A percentile compares a stretch with the other conserved stretches of the same genome.
Evolutionary conservation across 1,140 invertebrate genomes (phyloP).

Genomic region (Drosophila yakuba): DNA sequence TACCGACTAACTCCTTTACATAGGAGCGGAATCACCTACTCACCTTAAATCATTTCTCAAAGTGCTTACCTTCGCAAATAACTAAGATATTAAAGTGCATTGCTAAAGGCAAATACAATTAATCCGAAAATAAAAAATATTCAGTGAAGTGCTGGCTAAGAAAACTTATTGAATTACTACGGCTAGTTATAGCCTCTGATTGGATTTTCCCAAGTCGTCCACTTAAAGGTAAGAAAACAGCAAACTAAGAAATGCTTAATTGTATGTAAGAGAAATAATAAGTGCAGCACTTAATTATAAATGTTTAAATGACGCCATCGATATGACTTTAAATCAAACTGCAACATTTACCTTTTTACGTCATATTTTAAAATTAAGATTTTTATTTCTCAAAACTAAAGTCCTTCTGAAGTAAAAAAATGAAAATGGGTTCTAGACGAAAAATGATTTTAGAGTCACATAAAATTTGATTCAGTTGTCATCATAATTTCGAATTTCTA

Average conservation of each 20-base stretch:
- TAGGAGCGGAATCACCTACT: slow-evolving; percentile 14
- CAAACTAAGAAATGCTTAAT: background rate
- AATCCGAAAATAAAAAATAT: slow-evolving; percentile 18
- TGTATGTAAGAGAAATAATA: background rate
- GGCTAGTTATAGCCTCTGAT: slow-evolving; percentile 12
- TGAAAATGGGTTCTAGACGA: too few species aligned
- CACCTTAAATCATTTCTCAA: background rate
- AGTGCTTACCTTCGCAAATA: slow-evolving; percentile 16
- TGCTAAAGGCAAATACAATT: slow-evolving; percentile 54
- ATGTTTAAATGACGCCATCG: too few species aligned
- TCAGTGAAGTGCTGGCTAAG: slow-evolving; percentile 44
- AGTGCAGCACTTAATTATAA: too few species aligned
- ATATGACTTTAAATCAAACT: too few species aligned
- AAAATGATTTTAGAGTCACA: too few species aligned
- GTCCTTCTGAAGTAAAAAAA: too few species aligned
- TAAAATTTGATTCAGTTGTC: too few species aligned
- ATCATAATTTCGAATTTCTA: too few species aligned
- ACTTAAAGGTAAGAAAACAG: slow-evolving; percentile 33
- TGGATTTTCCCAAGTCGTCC: slow-evolving; percentile 43
- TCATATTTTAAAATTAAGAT: too few species aligned
- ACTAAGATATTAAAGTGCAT: slow-evolving; percentile 31
- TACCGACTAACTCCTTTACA: slow-evolving; percentile 21
- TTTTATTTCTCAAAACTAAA: too few species aligned
- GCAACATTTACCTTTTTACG: too few species aligned
- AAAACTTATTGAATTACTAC: slow-evolving; percentile 4